A percentile compares a stretch with the other conserved stretches of the same genome.
phyloP scores from a whole-genome alignment of 2,888 invertebrate genomes.

The Parthenolecanium corni region DNA sequence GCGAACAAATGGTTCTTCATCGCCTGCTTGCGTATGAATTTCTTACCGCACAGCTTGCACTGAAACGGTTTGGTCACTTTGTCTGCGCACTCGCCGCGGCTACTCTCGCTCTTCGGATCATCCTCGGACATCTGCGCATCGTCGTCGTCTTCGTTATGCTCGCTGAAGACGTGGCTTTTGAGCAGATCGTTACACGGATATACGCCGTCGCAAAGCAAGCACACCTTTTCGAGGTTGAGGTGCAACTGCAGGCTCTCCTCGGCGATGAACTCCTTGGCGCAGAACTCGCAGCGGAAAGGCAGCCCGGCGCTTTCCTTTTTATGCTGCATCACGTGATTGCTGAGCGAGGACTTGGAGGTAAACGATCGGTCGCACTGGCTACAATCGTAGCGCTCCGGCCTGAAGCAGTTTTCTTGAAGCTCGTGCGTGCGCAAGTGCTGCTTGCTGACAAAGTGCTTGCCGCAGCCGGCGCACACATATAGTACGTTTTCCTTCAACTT shows the following conservation, averaged over 20 bases:
- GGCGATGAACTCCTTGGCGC: slow-evolving; percentile 1
- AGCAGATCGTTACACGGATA: slow-evolving; percentile 21
- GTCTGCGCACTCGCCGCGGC: background rate
- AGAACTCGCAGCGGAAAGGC: background rate
- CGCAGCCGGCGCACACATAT: slow-evolving; percentile 11
- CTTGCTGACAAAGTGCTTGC: slow-evolving; percentile 6
- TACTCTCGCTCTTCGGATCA: background rate
- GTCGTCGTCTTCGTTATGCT: slow-evolving; percentile 11
- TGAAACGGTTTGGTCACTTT: background rate
- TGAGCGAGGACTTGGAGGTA: slow-evolving; percentile 14
- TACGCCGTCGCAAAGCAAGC: slow-evolving; percentile 1
- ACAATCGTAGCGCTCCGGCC: slow-evolving; percentile 4
- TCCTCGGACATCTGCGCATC: background rate
- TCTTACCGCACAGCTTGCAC: slow-evolving; percentile 10
- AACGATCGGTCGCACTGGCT: slow-evolving; percentile 7
- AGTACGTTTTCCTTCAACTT: background rate
- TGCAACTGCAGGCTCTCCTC: slow-evolving; percentile 1
- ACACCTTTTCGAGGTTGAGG: background rate
- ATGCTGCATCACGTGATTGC: slow-evolving; percentile 16
- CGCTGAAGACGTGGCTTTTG: slow-evolving; percentile 6
- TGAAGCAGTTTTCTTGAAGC: background rate
- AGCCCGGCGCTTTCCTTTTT: background rate
- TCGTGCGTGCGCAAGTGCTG: background rate
- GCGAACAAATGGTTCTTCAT: slow-evolving; percentile 23
- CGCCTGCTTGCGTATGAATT: slow-evolving; percentile 17